These are phyloP conservation scores for Belonocnema kinseyi DNA, from an alignment of 1,140 invertebrate species.

Conservation along the genomic window DNA sequence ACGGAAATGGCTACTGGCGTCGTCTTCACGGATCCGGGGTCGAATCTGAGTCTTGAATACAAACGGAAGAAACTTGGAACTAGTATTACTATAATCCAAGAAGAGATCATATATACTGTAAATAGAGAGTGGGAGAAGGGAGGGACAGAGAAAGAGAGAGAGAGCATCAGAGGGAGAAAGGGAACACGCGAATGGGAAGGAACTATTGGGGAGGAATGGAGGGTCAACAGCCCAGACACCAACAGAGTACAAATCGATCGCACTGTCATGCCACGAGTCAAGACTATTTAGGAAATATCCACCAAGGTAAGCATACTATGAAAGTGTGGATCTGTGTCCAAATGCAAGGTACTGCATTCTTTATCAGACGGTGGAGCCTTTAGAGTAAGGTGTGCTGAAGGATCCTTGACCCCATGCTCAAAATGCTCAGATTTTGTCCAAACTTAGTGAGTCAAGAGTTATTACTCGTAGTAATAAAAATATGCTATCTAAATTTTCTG, in stretches of 20 bases:
- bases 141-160: slow-evolving; percentile 40
- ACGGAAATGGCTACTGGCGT: slow-evolving; percentile 64
- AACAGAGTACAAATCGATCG: not conserved
- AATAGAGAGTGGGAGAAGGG: too few relatives aligned
- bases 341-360: too few relatives aligned
- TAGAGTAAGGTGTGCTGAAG: too few relatives aligned
- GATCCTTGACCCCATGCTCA: too few relatives aligned
- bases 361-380: too few relatives aligned
- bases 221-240: slow-evolving; percentile 39
- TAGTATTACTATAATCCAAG: slow-evolving; percentile 37
- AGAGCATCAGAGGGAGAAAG: not conserved
- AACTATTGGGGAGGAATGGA: slow-evolving; percentile 34
- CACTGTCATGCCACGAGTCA: slow-evolving; percentile 6
- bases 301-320: too few relatives aligned
- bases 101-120: too few relatives aligned
- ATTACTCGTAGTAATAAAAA: too few relatives aligned
- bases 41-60: slow-evolving; percentile 43
- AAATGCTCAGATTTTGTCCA: too few relatives aligned
- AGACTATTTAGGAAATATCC: not conserved
- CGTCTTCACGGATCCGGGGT: slow-evolving; percentile 49
- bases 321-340: too few relatives aligned
- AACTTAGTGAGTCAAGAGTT: too few relatives aligned
- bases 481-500: too few relatives aligned
- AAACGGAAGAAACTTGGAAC: slow-evolving; percentile 53
- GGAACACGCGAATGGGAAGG: slow-evolving; percentile 38